These are phyloP conservation scores for Cinara cedri DNA, from an alignment of 2,888 invertebrate genomes.

Conservation along the genomic window DNA sequence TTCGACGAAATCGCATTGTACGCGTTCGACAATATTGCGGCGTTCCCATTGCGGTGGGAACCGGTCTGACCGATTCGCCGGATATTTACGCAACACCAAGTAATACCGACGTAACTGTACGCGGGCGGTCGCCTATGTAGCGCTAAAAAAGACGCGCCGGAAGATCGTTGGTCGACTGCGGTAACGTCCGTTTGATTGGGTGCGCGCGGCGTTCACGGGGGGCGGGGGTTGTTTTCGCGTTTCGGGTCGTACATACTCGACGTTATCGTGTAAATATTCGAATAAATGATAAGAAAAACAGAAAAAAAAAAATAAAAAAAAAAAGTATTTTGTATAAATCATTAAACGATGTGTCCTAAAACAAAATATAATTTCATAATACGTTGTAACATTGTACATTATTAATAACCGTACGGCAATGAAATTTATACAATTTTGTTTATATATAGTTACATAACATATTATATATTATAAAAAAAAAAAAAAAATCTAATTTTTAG, in stretches of 20 bases:
- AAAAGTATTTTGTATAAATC: conserved; percentile 8
- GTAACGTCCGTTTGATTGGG: too few relatives aligned
- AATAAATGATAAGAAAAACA: neutral
- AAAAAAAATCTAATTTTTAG: conserved; percentile 27
- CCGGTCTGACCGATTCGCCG: too few relatives aligned
- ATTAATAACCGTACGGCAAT: neutral
- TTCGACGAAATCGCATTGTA: too few relatives aligned
- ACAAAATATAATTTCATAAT: neutral
- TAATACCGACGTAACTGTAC: too few relatives aligned
- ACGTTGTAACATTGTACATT: neutral
- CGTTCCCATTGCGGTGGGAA: too few relatives aligned
- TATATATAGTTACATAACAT: conserved; percentile 11
- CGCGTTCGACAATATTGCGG: too few relatives aligned
- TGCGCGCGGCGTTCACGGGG: too few relatives aligned
- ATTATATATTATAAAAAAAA: neutral
- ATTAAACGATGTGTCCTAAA: neutral
- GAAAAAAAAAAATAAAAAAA: neutral
- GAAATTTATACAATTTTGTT: neutral
- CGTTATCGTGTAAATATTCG: conserved; percentile 13
- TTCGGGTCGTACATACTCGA: neutral
- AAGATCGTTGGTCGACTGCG: too few relatives aligned
- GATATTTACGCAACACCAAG: too few relatives aligned
- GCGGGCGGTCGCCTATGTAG: too few relatives aligned
- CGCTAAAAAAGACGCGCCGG: too few relatives aligned
- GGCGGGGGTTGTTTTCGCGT: too few relatives aligned